Conservation (phyloP, 2,888 invertebrate species). For the Spialia ferax region DNA sequence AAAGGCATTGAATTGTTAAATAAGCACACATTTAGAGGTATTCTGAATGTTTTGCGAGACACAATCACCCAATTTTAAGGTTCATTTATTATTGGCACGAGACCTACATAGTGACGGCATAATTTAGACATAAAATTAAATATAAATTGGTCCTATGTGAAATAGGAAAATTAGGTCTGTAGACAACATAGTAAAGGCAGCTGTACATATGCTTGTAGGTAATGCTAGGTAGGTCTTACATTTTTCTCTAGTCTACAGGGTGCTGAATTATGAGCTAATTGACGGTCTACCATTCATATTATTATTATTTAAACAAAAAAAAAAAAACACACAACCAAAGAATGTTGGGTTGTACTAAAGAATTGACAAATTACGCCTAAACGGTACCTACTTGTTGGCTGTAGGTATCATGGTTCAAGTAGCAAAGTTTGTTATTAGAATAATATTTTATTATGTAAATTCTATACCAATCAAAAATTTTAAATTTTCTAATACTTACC, state of each 20-base stretch:
- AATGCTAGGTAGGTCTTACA: conserved; percentile 69
- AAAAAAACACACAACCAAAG: conserved; percentile 59
- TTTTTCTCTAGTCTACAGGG: conserved; percentile 77
- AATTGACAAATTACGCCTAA: conserved; percentile 44
- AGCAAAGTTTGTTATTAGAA: conserved; percentile 25
- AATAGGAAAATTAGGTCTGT: conserved; percentile 2
- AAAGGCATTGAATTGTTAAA: no score
- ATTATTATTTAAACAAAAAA: conserved; percentile 41
- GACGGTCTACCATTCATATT: conserved; percentile 56
- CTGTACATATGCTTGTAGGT: conserved; percentile 74
- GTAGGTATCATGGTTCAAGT: conserved; percentile 19
- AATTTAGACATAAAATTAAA: conserved; percentile 2
- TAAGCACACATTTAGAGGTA: no score
- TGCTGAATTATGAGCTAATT: conserved; percentile 64
- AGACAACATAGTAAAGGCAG: conserved; percentile 53
- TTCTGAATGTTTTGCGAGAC: not conserved
- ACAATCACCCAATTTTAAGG: conserved; percentile 11
- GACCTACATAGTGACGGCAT: not conserved
- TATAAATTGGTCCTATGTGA: not conserved
- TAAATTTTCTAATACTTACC: conserved; percentile 24
- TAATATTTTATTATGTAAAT: conserved; percentile 35
- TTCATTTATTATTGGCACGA: conserved; percentile 17
- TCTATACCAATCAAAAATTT: conserved; percentile 25
- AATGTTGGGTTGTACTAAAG: conserved; percentile 56
- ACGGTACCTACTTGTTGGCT: conserved; percentile 42